Evolutionary conservation across 2,888 invertebrate genomes (phyloP), one percentile per base, ranked within the genome.

Genomic region (Callimorpha dominula): DNA sequence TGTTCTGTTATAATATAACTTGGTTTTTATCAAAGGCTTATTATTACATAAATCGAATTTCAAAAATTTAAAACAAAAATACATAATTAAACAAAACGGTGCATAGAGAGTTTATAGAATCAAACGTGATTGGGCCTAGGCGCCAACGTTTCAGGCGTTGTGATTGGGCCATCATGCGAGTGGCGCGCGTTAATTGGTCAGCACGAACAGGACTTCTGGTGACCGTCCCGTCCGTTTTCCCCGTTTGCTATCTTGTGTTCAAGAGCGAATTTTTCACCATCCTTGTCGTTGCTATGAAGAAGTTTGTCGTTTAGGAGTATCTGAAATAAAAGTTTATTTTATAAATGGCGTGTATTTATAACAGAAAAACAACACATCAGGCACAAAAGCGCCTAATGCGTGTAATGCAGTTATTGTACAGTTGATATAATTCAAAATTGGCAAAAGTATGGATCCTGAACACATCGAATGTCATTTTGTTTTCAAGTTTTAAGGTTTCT

Each of bases 231-330:
- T 76, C 88, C 90, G 85, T 94, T 94, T 79, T 95, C 94, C 15
- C 96, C 94, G 82, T 95, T 96, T 9, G 95, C 95, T 60, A 95
- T 95, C 87, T 94, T 95, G 89, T 92, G 96, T 86, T 97, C 97
- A 76, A 98, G 93, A 60, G 96, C 97, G 89, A 98, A 97, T 88
- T 96, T 96, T 12, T 98, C 98, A 63, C 96, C 96, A 84, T 97
- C 97, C 87, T 93, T 96, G 84, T 97, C 97, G 88, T 96, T 97
- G 82, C 96, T 97, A 86, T 97, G 97, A 85, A 97, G 96, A 81
- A 97, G 91, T 92, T 97, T 97, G 93, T 98, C 98, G 89, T 98
- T 98, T 86, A 97, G 96, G 80, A 98, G 96, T 91, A 98, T 98
- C 98, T 98, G 93, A 5, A 88, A 90, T 76, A 63, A 73, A 68